These are phyloP conservation scores for Sphyrna mokarran DNA, from an alignment of 2,113 vertebrate species.

Conservation along the genomic window DNA sequence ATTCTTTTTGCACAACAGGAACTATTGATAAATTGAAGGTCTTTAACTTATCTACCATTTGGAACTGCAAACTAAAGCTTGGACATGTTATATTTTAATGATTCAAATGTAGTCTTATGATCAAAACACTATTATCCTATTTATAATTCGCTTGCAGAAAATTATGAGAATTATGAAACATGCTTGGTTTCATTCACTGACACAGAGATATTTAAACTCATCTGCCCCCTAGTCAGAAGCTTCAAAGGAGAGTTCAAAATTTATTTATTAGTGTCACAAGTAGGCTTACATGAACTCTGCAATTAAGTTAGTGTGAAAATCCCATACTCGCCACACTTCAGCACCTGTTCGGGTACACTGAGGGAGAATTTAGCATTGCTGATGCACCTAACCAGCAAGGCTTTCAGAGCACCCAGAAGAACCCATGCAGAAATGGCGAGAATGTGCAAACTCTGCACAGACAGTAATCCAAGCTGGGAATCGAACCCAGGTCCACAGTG, in stretches of 20 bases:
- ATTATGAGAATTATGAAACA: not conserved
- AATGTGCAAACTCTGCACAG: no score
- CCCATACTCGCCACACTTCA: no score
- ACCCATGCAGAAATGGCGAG: no score
- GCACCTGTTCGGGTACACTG: no score
- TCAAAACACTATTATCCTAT: not conserved
- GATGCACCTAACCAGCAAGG: no score
- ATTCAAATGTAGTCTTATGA: not conserved
- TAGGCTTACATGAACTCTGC: no score
- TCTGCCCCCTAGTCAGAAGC: not conserved
- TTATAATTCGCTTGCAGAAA: not conserved
- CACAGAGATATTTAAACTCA: not conserved
- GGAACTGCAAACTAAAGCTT: not conserved
- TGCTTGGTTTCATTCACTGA: not conserved
- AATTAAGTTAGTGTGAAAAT: no score
- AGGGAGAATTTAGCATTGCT: no score
- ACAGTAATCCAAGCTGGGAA: no score
- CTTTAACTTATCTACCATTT: not conserved
- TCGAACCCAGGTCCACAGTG: no score
- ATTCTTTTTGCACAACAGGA: not conserved
- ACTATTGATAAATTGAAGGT: not conserved
- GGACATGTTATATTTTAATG: not conserved
- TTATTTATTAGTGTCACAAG: no score
- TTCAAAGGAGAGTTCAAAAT: not conserved
- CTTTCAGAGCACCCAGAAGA: no score